Evolutionary conservation across 2,113 vertebrate species (phyloP).

Genomic region (Corydoras sp.): DNA sequence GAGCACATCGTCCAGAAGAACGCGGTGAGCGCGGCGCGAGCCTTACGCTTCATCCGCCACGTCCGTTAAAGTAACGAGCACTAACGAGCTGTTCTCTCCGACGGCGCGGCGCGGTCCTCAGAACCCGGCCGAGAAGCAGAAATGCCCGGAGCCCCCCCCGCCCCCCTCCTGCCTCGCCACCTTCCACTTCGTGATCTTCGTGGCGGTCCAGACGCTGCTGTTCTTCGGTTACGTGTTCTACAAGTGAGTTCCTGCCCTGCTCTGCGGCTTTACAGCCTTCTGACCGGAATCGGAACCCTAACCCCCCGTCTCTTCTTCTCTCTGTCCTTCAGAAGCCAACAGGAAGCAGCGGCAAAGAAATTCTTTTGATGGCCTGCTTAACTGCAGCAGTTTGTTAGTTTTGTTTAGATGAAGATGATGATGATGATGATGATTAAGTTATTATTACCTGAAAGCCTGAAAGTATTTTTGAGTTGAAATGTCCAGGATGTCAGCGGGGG

Average conservation of each 20-base stretch:
- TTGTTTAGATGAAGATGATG: constrained; percentile 27
- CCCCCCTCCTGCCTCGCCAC: constrained; percentile 85
- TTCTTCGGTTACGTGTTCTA: constrained; percentile 92
- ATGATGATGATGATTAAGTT: constrained; percentile 55
- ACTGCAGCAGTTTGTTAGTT: constrained; percentile 43
- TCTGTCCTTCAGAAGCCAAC: constrained; percentile 78
- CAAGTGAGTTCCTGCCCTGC: constrained; percentile 72
- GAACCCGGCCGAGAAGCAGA: constrained; percentile 78
- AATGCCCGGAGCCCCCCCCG: constrained; percentile 80
- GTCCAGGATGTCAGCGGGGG: constrained; percentile 53
- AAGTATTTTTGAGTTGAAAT: constrained; percentile 52
- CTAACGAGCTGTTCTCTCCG: too few relatives aligned
- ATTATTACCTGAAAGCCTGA: constrained; percentile 59
- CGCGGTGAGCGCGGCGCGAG: constrained; percentile 49
- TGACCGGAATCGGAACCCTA: background rate
- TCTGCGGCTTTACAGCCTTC: background rate
- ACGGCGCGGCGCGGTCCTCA: constrained; percentile 40
- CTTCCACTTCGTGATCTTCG: constrained; percentile 80
- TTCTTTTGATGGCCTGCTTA: constrained; percentile 85
- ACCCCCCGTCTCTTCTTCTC: constrained; percentile 26
- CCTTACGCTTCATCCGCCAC: too few relatives aligned
- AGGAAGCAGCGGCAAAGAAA: constrained; percentile 98
- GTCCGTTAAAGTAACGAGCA: too few relatives aligned
- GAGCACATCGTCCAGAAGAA: constrained; percentile 78
- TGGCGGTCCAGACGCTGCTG: constrained; percentile 79